Conservation (phyloP, 1,140 invertebrate species). For the Nilaparvata lugens region DNA sequence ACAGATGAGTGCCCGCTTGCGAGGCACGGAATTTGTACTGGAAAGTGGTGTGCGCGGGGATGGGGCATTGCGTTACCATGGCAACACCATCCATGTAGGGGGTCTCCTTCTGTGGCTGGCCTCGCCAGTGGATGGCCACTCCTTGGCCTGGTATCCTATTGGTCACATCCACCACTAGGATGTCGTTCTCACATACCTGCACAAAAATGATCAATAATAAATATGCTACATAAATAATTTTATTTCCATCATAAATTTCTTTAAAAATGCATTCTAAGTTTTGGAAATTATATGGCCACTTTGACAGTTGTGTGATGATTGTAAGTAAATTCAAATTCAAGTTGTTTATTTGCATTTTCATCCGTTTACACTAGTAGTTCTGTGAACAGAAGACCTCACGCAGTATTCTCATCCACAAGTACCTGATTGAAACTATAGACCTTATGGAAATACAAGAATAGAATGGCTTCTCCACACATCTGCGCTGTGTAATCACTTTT, state of each 20-base stretch:
- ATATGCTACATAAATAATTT: not conserved
- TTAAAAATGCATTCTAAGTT: no score
- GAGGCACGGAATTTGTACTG: constrained; percentile 69
- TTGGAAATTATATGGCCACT: no score
- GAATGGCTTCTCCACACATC: no score
- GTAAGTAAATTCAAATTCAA: no score
- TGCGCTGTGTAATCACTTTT: no score
- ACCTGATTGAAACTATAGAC: no score
- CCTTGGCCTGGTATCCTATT: constrained; percentile 65
- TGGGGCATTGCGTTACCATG: constrained; percentile 76
- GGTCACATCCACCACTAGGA: constrained; percentile 70
- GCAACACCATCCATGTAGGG: constrained; percentile 81
- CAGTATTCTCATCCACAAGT: no score
- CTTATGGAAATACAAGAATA: no score
- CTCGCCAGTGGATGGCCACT: constrained; percentile 73
- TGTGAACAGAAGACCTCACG: no score
- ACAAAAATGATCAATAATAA: constrained; percentile 10
- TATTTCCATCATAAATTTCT: not conserved
- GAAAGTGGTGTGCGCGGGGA: constrained; percentile 68
- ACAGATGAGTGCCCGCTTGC: constrained; percentile 60
- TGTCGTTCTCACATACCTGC: constrained; percentile 75
- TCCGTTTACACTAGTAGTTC: no score
- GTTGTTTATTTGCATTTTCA: no score
- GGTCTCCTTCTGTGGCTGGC: constrained; percentile 63
- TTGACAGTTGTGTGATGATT: no score